Base-by-base conservation (phyloP, 2,113 vertebrate genomes). In the Camelus dromedarius region DNA sequence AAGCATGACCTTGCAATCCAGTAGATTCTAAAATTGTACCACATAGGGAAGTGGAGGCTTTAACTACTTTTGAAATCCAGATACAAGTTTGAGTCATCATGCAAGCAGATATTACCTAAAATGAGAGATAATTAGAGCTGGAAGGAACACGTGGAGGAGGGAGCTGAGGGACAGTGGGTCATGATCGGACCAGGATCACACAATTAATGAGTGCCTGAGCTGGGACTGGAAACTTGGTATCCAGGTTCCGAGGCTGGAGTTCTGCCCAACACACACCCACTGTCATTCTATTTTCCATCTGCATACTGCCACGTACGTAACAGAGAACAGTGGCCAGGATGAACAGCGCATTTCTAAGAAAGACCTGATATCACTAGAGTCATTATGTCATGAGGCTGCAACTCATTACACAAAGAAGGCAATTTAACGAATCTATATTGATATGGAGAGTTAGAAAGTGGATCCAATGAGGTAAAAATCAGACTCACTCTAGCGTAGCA, bases 1-100 rank as follows among this genome's bases (percentile, higher is more conserved):
- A 73, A 94, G 38, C 6, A 64, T 84, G 91, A 28, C 42, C 64
- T 54, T 92, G 72, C 22, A 73, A 95, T 38, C 84, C 26, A 80
- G 67, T 79, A 91, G 28, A 88, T 94, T 87, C 46, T 97, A 83
- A 88, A 84, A 94, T 88, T 70, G 79, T 12, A 46, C 22, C 72
- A 54, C 32, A 60, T 26, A 77, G 35, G 38, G 50, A 92, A 66
- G 11, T 64, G 35, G 77, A 95, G 5, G 26, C 13, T 92, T 64
- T 95, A 28, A 38, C 81, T 48, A 66, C 13, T 32, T 90, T 87
- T 62, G 30, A 62, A 76, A 95, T 90, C 35, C 75, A 84, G 87
- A 87, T 83, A 15, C 46, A n/a, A 82, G 83, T 60, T 56, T 88
- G 67, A 91, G 26, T 92, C 64, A 83, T 69, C 11, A 30, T 69